phyloP scores from a whole-genome alignment of 2,113 vertebrate species.

The Rana temporaria region DNA sequence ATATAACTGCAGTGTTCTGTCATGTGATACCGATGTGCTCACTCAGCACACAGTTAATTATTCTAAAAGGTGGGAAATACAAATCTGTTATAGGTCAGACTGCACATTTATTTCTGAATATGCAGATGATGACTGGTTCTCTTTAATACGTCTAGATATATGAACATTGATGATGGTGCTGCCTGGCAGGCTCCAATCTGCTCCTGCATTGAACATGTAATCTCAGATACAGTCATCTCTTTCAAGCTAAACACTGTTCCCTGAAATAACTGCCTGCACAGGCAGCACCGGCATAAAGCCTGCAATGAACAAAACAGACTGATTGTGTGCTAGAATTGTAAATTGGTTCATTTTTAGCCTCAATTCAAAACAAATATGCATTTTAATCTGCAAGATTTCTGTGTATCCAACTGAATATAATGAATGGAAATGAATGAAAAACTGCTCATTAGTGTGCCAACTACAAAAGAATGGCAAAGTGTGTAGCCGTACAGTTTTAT shows the following conservation, averaged over 20 bases:
- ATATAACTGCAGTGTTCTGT: too few species aligned
- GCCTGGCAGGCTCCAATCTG: too few species aligned
- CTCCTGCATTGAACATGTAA: neutral
- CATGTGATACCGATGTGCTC: too few species aligned
- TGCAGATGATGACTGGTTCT: too few species aligned
- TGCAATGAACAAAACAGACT: constrained; percentile 26
- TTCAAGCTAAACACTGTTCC: constrained; percentile 8
- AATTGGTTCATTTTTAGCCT: constrained; percentile 21
- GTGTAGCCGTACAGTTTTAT: neutral
- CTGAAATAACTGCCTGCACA: constrained; percentile 1
- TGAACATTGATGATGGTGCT: too few species aligned
- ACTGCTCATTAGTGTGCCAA: constrained; percentile 25
- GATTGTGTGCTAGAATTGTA: constrained; percentile 35
- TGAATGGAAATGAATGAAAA: constrained; percentile 53
- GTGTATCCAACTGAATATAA: constrained; percentile 25
- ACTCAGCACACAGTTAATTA: too few species aligned
- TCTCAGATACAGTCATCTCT: neutral
- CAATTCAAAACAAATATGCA: neutral
- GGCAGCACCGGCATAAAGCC: constrained; percentile 3
- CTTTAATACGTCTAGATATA: too few species aligned
- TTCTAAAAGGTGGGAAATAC: too few species aligned
- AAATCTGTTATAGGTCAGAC: too few species aligned
- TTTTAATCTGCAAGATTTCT: constrained; percentile 19
- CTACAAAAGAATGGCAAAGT: constrained; percentile 1
- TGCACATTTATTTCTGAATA: too few species aligned